Percentiles rank a stretch among this genome's conserved stretches.
phyloP scores from a whole-genome alignment of 2,113 vertebrate genomes.

The Megaceryle torquata region DNA sequence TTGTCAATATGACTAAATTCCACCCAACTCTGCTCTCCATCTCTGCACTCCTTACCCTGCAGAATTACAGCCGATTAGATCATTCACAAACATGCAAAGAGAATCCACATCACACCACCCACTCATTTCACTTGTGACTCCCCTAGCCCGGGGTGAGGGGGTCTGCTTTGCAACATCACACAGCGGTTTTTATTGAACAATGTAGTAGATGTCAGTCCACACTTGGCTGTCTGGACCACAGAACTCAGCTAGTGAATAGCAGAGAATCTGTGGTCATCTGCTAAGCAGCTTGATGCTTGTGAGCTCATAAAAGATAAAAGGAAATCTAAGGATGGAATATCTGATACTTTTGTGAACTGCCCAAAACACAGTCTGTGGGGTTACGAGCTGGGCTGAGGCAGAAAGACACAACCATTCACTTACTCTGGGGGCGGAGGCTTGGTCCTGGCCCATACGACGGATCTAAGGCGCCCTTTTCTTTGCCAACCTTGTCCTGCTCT shows the following conservation, averaged over 20 bases:
- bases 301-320: background rate
- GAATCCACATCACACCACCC: background rate
- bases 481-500: slow-evolving; percentile 99
- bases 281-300: background rate
- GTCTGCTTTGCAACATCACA: background rate
- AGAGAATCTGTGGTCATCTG: background rate
- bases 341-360: background rate
- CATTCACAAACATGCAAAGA: background rate
- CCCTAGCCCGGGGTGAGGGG: background rate
- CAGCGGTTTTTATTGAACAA: background rate
- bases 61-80: background rate
- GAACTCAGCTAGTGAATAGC: background rate
- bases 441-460: slow-evolving; percentile 99
- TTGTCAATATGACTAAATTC: background rate
- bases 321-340: background rate
- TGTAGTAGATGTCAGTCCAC: background rate
- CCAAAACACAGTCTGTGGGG: background rate
- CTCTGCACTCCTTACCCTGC: background rate
- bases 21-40: background rate
- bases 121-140: background rate
- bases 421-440: slow-evolving; percentile 99
- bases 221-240: background rate
- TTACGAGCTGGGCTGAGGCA: background rate
- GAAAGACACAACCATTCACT: slow-evolving; percentile 26
- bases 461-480: slow-evolving; percentile 99